phyloP scores from a whole-genome alignment of 2,888 invertebrate species.

The Dugesia japonica region DNA sequence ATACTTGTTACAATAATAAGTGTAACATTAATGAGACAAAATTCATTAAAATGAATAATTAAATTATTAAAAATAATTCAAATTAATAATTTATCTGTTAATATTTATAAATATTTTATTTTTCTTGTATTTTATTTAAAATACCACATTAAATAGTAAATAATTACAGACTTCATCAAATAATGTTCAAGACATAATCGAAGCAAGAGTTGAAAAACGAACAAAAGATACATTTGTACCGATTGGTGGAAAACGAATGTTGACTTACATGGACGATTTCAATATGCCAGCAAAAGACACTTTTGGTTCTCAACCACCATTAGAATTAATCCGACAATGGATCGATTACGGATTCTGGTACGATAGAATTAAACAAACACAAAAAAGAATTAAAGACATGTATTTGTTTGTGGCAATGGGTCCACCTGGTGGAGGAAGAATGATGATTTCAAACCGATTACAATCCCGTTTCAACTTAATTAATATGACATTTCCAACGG shows the following conservation, averaged over 20 bases:
- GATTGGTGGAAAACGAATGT: slow-evolving; percentile 62
- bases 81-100: not conserved
- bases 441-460: slow-evolving; percentile 45
- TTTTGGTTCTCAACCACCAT: slow-evolving; percentile 72
- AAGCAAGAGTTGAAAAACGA: slow-evolving; percentile 68
- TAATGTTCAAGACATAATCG: slow-evolving; percentile 68
- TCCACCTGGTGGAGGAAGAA: slow-evolving; percentile 48
- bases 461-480: slow-evolving; percentile 49
- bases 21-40: no score
- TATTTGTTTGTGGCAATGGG: slow-evolving; percentile 47
- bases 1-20: no score
- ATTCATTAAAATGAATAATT: no score
- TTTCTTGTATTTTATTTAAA: no score
- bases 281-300: slow-evolving; percentile 77
- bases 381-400: slow-evolving; percentile 49
- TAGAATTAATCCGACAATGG: slow-evolving; percentile 69
- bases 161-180: slow-evolving; percentile 66
- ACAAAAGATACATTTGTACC: slow-evolving; percentile 70
- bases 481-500: slow-evolving; percentile 58
- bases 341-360: slow-evolving; percentile 78
- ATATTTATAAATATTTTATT: not conserved
- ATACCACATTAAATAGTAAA: no score
- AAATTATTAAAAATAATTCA: no score
- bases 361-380: slow-evolving; percentile 59
- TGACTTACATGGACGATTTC: slow-evolving; percentile 74